Evolutionary conservation across 2,113 vertebrate genomes (phyloP).

Genomic region (Lipophrys pholis): DNA sequence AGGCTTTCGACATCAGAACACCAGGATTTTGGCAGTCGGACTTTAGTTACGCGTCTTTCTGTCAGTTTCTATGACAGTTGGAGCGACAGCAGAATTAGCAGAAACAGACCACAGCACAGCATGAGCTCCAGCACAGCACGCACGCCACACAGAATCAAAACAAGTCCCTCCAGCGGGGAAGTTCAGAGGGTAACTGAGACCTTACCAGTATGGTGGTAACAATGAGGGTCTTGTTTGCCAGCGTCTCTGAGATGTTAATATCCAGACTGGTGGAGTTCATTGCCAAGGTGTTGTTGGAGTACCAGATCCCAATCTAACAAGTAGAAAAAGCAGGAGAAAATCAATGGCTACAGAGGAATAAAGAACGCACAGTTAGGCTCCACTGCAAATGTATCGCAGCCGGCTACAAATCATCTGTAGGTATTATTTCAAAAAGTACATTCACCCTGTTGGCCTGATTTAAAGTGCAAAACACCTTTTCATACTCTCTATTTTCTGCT

Average conservation of each 20-base stretch:
- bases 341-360: conserved; percentile 54
- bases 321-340: conserved; percentile 37
- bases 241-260: conserved; percentile 90
- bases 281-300: conserved; percentile 92
- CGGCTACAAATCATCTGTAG: conserved; percentile 6
- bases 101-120: conserved; percentile 58
- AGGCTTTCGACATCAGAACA: neutral
- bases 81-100: conserved; percentile 63
- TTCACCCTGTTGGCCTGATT: conserved; percentile 28
- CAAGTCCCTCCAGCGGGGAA: neutral
- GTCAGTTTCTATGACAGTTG: conserved; percentile 68
- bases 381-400: conserved; percentile 14
- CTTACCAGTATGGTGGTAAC: conserved; percentile 95
- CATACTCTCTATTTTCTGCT: conserved; percentile 41
- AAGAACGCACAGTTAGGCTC: conserved; percentile 48
- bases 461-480: conserved; percentile 24
- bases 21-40: conserved; percentile 32
- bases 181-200: conserved; percentile 32
- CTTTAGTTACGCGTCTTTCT: conserved; percentile 40
- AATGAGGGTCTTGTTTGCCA: conserved; percentile 93
- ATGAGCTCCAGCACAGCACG: conserved; percentile 25
- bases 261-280: conserved; percentile 94
- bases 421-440: conserved; percentile 26
- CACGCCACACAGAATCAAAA: conserved; percentile 36
- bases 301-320: conserved; percentile 92